phyloP scores from a whole-genome alignment of 2,888 invertebrate genomes.

The Choristoneura rosaceana region DNA sequence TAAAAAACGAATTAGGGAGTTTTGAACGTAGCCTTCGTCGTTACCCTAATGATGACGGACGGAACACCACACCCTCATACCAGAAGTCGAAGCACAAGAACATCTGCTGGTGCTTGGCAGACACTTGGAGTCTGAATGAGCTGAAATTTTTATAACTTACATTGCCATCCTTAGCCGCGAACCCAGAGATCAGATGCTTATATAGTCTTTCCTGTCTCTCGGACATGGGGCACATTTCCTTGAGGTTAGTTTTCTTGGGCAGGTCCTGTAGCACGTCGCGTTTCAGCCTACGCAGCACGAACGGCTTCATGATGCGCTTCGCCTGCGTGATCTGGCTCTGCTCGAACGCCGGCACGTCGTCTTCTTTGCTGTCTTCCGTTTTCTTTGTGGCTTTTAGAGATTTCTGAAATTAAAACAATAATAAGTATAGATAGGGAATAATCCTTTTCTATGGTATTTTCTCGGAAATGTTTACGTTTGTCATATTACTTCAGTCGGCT shows the following conservation, averaged over 20 bases:
- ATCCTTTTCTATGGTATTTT: too few species aligned
- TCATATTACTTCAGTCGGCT: too few species aligned
- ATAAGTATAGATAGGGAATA: too few species aligned
- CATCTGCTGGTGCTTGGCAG: too few species aligned
- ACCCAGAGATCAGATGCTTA: conserved; percentile 88
- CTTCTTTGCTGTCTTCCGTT: conserved; percentile 76
- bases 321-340: conserved; percentile 96
- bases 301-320: conserved; percentile 98
- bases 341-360: conserved; percentile 92
- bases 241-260: conserved; percentile 92
- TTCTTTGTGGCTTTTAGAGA: conserved; percentile 80
- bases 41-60: too few species aligned
- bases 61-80: too few species aligned
- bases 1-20: too few species aligned
- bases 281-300: conserved; percentile 95
- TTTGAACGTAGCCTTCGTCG: too few species aligned
- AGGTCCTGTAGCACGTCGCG: conserved; percentile 93
- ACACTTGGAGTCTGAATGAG: too few species aligned
- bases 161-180: conserved; percentile 86
- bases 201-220: conserved; percentile 91
- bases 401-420: conserved; percentile 69
- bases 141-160: conserved; percentile 59
- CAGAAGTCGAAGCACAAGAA: too few species aligned
- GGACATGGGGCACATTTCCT: conserved; percentile 87
- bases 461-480: too few species aligned